Base-by-base conservation (phyloP, 1,140 invertebrate species). In the Mactra quadrangularis region DNA sequence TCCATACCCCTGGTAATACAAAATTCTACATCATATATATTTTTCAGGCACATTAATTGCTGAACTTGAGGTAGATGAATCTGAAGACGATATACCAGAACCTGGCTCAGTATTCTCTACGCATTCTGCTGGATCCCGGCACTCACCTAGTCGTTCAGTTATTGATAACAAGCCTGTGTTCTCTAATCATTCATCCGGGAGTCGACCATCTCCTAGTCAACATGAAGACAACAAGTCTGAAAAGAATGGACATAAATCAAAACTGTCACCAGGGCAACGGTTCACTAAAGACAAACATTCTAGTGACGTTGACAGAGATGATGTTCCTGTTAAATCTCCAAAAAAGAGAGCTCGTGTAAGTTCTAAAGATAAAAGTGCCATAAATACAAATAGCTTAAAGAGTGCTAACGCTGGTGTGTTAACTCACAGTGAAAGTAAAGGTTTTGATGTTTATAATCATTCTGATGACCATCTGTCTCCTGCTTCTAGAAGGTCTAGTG, bases 21-120 rank as follows among this genome's bases (percentile, higher is more conserved):
- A n/a, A n/a, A n/a, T n/a, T n/a, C n/a, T n/a, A n/a, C n/a, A n/a
- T n/a, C n/a, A n/a, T n/a, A n/a, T n/a, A n/a, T n/a, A n/a, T n/a
- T 68, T 41, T 75, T 15, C 31, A 75, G 77, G 64, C 29, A 59
- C 29, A 19, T 79, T 79, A 52, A 70, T 79, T 31, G 77, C 45
- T 33, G 60, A 68, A 38, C 22, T 57, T 19, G 62, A 52, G 3
- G 72, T 45, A 35, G 62, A 68, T 38, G 77, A 79, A 22, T 68
- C 62, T 1, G 76, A 78, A 13, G 75, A 77, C 3, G 60, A 77
- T 19, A 77, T 66, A 27, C 25, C 59, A 25, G 75, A 64, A 41
- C 41, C n/a, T 11, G 29, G 29, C 27, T 66, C 45, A 6, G 62
- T 66, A 19, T 68, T 68, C 19, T 78, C 62, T 27, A 78, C 3